Percentiles rank a stretch among this genome's conserved stretches.
phyloP scores from a whole-genome alignment of 2,113 vertebrate genomes.

The Eulacestoma nigropectus region DNA sequence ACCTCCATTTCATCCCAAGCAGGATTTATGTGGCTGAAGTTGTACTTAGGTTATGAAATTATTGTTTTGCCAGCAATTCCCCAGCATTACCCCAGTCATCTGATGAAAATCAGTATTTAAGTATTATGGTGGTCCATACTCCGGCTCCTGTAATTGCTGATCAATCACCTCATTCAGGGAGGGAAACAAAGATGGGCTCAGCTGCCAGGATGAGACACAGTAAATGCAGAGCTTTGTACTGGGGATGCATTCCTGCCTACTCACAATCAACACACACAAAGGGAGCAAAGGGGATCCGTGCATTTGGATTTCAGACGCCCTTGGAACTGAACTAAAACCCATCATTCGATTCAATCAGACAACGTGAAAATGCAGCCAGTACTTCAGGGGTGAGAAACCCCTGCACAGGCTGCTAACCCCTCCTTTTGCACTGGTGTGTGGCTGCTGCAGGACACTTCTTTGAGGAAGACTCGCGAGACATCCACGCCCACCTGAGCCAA shows the following conservation, averaged over 20 bases:
- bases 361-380: background rate
- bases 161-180: background rate
- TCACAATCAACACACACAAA: background rate
- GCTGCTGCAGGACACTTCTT: too few species aligned
- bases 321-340: background rate
- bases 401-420: background rate
- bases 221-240: background rate
- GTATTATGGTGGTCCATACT: background rate
- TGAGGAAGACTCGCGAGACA: background rate
- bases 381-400: background rate
- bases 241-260: background rate
- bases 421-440: accelerated
- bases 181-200: background rate
- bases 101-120: background rate
- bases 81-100: background rate
- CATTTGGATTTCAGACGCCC: background rate
- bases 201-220: background rate
- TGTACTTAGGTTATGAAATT: background rate
- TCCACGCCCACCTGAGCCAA: background rate
- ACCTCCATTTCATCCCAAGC: background rate
- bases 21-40: background rate
- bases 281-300: background rate
- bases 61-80: background rate
- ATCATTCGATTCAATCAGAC: background rate
- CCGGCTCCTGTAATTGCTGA: background rate